Percentiles rank a stretch among this genome's conserved stretches.
Conservation (phyloP, 1,140 invertebrate genomes). For the Calycopis cecrops region DNA sequence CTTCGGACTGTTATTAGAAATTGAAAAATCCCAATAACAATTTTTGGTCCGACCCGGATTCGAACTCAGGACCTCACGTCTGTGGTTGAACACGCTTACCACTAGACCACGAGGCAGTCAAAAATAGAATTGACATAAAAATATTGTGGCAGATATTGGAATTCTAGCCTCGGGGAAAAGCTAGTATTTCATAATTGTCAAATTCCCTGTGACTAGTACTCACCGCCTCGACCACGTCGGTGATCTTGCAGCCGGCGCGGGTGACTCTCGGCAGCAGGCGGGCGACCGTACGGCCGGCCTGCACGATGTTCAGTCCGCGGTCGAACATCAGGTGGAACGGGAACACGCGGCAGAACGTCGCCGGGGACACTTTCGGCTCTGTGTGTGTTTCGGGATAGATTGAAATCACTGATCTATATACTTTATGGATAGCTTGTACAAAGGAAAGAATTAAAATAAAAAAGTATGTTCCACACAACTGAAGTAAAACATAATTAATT, state of each 20-base stretch:
- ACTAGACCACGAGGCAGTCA: too few relatives aligned
- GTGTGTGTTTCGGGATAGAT: slow-evolving; percentile 29
- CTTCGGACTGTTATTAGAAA: too few relatives aligned
- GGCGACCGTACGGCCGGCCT: slow-evolving; percentile 90
- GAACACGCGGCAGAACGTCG: slow-evolving; percentile 94
- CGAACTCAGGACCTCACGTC: too few relatives aligned
- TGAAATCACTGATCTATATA: neutral
- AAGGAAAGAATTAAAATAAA: neutral
- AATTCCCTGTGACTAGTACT: slow-evolving; percentile 27
- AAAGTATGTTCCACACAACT: too few relatives aligned
- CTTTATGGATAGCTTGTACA: neutral
- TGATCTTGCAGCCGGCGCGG: slow-evolving; percentile 80
- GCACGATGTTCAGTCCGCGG: slow-evolving; percentile 87
- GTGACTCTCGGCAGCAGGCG: slow-evolving; percentile 87
- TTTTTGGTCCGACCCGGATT: too few relatives aligned
- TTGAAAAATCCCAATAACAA: too few relatives aligned
- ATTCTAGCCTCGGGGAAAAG: too few relatives aligned
- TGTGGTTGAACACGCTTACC: too few relatives aligned
- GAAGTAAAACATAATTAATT: too few relatives aligned
- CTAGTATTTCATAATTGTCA: too few relatives aligned
- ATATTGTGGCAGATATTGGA: too few relatives aligned
- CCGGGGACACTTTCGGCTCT: slow-evolving; percentile 92
- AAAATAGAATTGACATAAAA: too few relatives aligned
- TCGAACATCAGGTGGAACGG: slow-evolving; percentile 97
- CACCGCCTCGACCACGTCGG: slow-evolving; percentile 87